Evolutionary conservation across 1,140 invertebrate species (phyloP).

Genomic region (Potamilus streckersoni): DNA sequence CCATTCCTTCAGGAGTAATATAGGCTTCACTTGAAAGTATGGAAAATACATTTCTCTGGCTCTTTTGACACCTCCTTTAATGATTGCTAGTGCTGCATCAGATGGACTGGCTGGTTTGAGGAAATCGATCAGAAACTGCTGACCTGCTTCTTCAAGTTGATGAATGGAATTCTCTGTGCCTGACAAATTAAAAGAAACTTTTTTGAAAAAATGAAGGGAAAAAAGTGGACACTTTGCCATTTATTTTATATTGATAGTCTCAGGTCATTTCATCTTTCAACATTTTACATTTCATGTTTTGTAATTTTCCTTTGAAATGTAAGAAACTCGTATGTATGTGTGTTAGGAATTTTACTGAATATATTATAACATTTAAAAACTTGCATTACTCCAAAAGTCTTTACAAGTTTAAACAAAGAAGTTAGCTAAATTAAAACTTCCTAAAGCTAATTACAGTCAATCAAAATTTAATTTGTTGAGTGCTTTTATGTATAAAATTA

Average conservation of each 20-base stretch:
- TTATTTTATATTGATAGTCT: too few species aligned
- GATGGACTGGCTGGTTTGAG: conserved; percentile 42
- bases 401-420: too few species aligned
- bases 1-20: conserved; percentile 47
- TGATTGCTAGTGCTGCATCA: conserved; percentile 52
- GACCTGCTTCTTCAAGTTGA: conserved; percentile 41
- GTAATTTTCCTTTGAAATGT: too few species aligned
- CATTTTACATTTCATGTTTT: too few species aligned
- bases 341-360: too few species aligned
- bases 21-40: conserved; percentile 34
- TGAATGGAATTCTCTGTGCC: conserved; percentile 56
- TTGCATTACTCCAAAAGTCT: too few species aligned
- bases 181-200: conserved; percentile 18
- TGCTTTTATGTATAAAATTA: neutral
- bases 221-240: too few species aligned
- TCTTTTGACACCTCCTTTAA: conserved; percentile 46
- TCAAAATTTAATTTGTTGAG: neutral
- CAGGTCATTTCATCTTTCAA: too few species aligned
- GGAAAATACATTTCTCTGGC: conserved; percentile 52
- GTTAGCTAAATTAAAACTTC: too few species aligned
- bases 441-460: neutral
- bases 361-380: too few species aligned
- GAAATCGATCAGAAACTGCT: conserved; percentile 29
- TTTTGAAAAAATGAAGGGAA: too few species aligned
- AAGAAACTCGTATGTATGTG: too few species aligned